These are phyloP conservation scores for Glyphotaelius pellucidus DNA, from an alignment of 2,888 invertebrate genomes.

Conservation along the genomic window DNA sequence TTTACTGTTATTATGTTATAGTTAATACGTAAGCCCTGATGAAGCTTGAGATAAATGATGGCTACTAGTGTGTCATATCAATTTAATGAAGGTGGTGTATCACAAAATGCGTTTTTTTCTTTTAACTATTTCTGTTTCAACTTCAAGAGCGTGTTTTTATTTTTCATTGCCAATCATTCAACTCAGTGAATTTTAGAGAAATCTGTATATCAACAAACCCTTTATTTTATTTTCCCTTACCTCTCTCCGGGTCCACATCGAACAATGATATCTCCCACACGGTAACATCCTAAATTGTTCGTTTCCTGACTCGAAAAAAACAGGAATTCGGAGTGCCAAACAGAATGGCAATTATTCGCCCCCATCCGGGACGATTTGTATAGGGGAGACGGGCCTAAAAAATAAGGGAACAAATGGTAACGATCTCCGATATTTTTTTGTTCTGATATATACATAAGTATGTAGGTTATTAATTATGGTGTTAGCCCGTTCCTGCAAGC, in stretches of 20 bases:
- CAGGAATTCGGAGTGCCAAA: neutral
- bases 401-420: neutral
- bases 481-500: no score
- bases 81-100: no score
- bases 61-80: no score
- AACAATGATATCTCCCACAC: neutral
- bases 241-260: neutral
- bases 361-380: neutral
- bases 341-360: neutral
- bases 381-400: neutral
- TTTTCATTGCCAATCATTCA: neutral
- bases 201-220: neutral
- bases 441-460: no score
- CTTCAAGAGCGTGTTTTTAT: neutral
- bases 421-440: no score
- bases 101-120: no score
- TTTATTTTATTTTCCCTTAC: neutral
- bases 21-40: no score
- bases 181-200: neutral
- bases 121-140: neutral
- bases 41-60: no score
- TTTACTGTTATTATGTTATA: no score
- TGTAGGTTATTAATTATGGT: no score
- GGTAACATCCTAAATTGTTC: slow-evolving; percentile 11
- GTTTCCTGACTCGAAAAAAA: slow-evolving; percentile 9